Percentiles rank a stretch among this genome's conserved stretches.
phyloP scores from a whole-genome alignment of 2,888 invertebrate species.

The Hypena proboscidalis region DNA sequence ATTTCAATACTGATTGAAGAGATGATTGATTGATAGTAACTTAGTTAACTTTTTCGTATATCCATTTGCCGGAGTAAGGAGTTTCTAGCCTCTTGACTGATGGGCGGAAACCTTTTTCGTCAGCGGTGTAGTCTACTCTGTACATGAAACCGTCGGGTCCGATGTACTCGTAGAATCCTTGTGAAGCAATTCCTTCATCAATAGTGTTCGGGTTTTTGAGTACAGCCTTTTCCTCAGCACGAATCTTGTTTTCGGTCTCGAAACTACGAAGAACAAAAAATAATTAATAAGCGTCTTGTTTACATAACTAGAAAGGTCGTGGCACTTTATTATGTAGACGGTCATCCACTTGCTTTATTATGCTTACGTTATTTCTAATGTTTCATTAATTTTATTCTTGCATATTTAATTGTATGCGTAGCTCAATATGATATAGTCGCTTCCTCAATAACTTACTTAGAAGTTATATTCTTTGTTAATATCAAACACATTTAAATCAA shows the following conservation, averaged over 20 bases:
- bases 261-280: constrained; percentile 59
- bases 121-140: constrained; percentile 82
- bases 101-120: constrained; percentile 81
- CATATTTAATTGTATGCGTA: no score
- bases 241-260: constrained; percentile 83
- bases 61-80: constrained; percentile 80
- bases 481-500: constrained; percentile 23
- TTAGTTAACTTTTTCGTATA: constrained; percentile 75
- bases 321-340: no score
- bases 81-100: constrained; percentile 76
- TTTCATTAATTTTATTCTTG: no score
- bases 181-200: constrained; percentile 80
- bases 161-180: constrained; percentile 83
- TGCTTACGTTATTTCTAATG: no score
- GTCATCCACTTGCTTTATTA: no score
- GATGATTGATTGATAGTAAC: constrained; percentile 38
- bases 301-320: no score
- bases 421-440: not conserved
- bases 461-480: constrained; percentile 15
- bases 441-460: constrained; percentile 19
- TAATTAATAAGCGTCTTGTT: constrained; percentile 3
- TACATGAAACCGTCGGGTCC: constrained; percentile 83
- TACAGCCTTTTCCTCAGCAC: constrained; percentile 81
- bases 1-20: constrained; percentile 74
- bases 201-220: constrained; percentile 78